Percentiles rank a stretch among this genome's conserved stretches.
phyloP scores from a whole-genome alignment of 2,113 vertebrate genomes.

The Halichoerus grypus region DNA sequence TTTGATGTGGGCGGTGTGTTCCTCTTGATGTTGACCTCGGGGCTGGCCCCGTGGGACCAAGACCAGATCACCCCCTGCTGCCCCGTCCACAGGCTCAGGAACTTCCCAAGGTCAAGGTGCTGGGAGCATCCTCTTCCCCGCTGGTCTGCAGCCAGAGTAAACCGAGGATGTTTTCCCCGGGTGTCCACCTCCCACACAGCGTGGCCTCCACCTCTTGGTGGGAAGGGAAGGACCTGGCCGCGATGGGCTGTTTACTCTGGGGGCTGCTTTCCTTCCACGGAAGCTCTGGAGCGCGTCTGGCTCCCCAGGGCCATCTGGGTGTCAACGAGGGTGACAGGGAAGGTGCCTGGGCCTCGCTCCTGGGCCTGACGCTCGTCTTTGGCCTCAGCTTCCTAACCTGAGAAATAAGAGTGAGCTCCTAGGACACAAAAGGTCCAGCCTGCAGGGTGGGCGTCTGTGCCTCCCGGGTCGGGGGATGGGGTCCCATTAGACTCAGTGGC shows the following conservation, averaged over 20 bases:
- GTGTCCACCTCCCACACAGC: rapidly evolving
- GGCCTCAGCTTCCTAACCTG: not conserved
- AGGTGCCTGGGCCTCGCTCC: rapidly evolving
- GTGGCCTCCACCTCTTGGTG: not conserved
- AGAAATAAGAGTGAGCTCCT: not conserved
- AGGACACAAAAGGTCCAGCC: rapidly evolving
- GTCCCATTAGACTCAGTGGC: not conserved
- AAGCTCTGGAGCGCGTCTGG: not conserved
- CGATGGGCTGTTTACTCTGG: not conserved
- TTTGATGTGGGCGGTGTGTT: not conserved
- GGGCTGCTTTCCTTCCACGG: not conserved
- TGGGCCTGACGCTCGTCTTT: rapidly evolving
- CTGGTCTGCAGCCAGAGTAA: not conserved
- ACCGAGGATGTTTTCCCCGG: slow-evolving; percentile 36
- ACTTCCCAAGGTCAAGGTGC: not conserved
- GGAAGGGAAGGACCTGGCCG: not conserved
- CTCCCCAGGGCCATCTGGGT: not conserved
- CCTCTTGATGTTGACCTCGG: slow-evolving; percentile 31
- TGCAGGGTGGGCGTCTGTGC: no score
- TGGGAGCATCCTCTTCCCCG: not conserved
- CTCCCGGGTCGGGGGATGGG: rapidly evolving
- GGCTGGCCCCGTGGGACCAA: not conserved
- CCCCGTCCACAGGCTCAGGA: not conserved
- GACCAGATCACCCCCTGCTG: not conserved
- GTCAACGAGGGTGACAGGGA: rapidly evolving